Conservation (phyloP, 2,113 vertebrate species). For the Urocitellus parryii region DNA sequence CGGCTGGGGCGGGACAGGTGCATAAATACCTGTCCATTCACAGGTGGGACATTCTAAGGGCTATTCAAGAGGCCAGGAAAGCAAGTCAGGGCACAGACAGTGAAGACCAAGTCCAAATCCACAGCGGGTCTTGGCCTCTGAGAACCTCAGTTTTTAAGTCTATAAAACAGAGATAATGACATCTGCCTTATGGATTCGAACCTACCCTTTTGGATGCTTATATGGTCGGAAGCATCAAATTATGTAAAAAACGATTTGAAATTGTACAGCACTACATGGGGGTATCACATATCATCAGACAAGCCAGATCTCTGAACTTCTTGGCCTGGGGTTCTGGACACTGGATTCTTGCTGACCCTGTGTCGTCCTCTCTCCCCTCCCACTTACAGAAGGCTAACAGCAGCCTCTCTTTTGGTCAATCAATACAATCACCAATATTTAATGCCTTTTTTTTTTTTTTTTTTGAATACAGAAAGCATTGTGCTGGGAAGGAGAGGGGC, state of each 20-base stretch:
- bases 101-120: neutral
- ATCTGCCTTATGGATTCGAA: neutral
- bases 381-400: neutral
- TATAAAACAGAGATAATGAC: neutral
- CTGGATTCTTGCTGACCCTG: neutral
- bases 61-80: accelerated
- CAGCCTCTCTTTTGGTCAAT: neutral
- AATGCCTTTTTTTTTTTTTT: neutral
- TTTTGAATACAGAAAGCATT: neutral
- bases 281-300: too few species aligned
- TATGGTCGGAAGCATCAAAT: neutral
- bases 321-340: neutral
- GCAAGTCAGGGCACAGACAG: accelerated
- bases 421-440: neutral
- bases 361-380: neutral
- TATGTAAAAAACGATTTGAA: neutral
- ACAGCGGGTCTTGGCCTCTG: neutral
- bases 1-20: accelerated
- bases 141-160: neutral
- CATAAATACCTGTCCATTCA: neutral
- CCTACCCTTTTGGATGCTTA: neutral
- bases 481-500: neutral
- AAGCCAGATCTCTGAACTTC: neutral
- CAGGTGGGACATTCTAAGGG: neutral
- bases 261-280: too few species aligned